phyloP scores from a whole-genome alignment of 2,113 vertebrate species.

The Tyto alba region DNA sequence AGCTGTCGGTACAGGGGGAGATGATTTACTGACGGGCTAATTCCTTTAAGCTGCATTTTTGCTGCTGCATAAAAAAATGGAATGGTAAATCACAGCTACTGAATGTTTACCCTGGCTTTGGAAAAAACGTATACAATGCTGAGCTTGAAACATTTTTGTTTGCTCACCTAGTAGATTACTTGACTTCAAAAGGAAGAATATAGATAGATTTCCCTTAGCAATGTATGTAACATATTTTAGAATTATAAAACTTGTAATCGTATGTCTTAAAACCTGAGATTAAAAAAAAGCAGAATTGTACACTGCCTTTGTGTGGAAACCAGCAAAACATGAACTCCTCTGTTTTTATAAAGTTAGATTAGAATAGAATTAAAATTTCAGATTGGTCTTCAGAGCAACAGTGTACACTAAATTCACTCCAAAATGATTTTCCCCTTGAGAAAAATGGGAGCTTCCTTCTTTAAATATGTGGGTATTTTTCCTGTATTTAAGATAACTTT shows the following conservation, averaged over 20 bases:
- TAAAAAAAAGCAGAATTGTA: neutral
- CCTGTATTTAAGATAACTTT: neutral
- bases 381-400: neutral
- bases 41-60: neutral
- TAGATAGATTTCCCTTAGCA: neutral
- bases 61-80: neutral
- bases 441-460: neutral
- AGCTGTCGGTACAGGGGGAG: neutral
- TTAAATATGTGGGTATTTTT: neutral
- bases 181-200: neutral
- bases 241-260: neutral
- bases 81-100: neutral
- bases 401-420: neutral
- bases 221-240: neutral
- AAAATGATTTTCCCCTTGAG: neutral
- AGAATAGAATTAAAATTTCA: neutral
- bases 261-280: neutral
- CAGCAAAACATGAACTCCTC: neutral
- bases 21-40: too few species aligned
- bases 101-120: neutral
- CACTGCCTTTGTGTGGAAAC: neutral
- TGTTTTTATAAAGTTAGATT: neutral
- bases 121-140: neutral
- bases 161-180: neutral
- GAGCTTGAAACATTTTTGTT: neutral